Percentiles rank a stretch among this genome's conserved stretches.
Conservation (phyloP, 2,113 vertebrate species). For the Apistogramma diplotaenia region DNA sequence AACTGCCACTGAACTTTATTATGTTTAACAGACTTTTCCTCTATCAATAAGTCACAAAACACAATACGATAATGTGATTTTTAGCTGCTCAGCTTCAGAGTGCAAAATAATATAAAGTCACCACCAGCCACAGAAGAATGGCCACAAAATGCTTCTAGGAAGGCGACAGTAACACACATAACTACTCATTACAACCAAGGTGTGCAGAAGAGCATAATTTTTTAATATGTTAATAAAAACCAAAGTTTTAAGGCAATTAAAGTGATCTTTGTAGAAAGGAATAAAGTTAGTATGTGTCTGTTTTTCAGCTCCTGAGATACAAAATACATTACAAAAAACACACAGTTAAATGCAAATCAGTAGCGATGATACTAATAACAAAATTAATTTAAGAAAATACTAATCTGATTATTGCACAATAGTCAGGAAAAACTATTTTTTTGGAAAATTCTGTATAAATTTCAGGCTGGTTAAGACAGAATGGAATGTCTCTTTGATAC, state of each 20-base stretch:
- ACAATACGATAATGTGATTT: background rate
- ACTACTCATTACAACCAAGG: background rate
- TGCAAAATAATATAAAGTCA: background rate
- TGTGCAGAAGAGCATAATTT: background rate
- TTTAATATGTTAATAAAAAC: background rate
- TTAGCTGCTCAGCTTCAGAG: background rate
- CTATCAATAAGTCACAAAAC: background rate
- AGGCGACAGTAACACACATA: background rate
- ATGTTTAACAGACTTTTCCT: background rate
- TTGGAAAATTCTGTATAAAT: background rate
- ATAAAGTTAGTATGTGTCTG: background rate
- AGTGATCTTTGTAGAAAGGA: background rate
- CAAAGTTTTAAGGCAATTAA: background rate
- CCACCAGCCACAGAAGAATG: background rate
- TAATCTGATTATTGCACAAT: background rate
- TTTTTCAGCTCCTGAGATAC: background rate
- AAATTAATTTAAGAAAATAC: background rate
- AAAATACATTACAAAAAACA: background rate
- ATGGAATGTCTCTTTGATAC: background rate
- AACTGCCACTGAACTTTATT: background rate
- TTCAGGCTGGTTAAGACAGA: background rate
- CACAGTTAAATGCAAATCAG: background rate
- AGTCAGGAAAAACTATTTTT: background rate
- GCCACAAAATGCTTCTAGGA: background rate
- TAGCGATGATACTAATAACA: background rate